Base-by-base conservation (phyloP, 64 coral and sea anemone species). In the Hydrozoanthus tunicans region DNA sequence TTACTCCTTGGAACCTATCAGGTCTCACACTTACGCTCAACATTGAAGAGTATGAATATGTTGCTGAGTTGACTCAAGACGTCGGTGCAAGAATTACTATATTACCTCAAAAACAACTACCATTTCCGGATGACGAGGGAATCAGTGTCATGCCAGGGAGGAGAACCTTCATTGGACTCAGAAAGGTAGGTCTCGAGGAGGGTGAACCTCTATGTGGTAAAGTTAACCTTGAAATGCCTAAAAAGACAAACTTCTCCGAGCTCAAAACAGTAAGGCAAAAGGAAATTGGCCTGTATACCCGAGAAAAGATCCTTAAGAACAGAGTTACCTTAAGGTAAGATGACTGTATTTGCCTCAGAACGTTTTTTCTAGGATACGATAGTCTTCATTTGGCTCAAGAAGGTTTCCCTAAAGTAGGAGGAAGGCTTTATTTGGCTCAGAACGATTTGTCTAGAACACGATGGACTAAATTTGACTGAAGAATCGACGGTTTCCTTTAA, bases 61-160 rank as follows among this genome's bases (percentile, higher is more conserved):
- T 81, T 4, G 79, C 20, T 14, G 11, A 81, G 15, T 51, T 81
- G 6, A 81, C 58, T 63, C 57, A 62, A 43, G 58, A 81, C 11
- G 79, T 81, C 1, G 79, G 79, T 51, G 79, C 79, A 9, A 62
- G 79, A 62, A 51, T 81, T 27, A 12, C 79, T 51, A 81, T 81
- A 62, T 27, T 81, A 43, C 79, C 79, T 20, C 79, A 81, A 43
- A 20, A 63, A 6, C 79, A 81, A 81, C 27, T 81, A 59, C 58
- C 79, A 63, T 81, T 81, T 58, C 79, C 79, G n/a, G 79, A 62
- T 81, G 79, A 81, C 59, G 79, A 81, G 62, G 79, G 79, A 62
- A 81, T 81, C 6, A 81, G 79, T 81, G 58, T 81, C 20, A 81
- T 81, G 79, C 79, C 79, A 58, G 79, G 79, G 62, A 63, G 58